Base-by-base conservation (phyloP, 2,113 vertebrate species). In the Trogon surrucura region DNA sequence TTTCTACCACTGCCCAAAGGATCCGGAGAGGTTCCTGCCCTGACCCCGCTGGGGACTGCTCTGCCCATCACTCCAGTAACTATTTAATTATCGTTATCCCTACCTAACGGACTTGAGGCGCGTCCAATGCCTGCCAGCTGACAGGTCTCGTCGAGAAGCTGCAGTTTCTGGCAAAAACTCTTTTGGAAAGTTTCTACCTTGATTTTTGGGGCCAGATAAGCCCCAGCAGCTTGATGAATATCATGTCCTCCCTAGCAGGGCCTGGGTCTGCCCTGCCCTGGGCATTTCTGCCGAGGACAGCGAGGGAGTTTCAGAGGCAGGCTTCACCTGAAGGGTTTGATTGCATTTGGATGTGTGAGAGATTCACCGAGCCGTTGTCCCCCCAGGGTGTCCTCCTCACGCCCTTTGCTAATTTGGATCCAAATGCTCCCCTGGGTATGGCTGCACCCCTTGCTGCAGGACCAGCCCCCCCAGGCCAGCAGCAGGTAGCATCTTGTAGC, bases 391-490 rank as follows among this genome's bases (percentile, higher is more conserved):
- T 66, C 80, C 53, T 8, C 23, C 32, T 54, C 38, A 10, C 47
- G 14, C 25, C 53, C 30, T 67, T 73, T 53, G 48, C 41, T 56
- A 32, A 19, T 58, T 62, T 81, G 57, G 50, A 25, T n/a, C 5
- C 23, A 48, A 89, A 48, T 1, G 1, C 62, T 70, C 17, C 26
- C 53, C 38, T 30, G 21, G 26, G 19, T 57, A n/a, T 1, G 1
- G 62, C 44, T 47, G 71, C 56, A 62, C 50, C 26, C 36, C 4
- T 6, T 53, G 19, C 44, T 45, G 45, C 83, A 45, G 75, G 54
- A 48, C 47, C 53, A 1, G 0, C 16, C 2, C 1, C 54, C 54
- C 30, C n/a, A n/a, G n/a, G 29, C 0, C 6, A 47, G 48, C 16
- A 2, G 41, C 41, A 13, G 70, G 53, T 51, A 85, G 50, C 83